Evolutionary conservation across 2,888 invertebrate genomes (phyloP), one percentile per base, ranked within the genome.

Genomic region (Dynastes tityus): DNA sequence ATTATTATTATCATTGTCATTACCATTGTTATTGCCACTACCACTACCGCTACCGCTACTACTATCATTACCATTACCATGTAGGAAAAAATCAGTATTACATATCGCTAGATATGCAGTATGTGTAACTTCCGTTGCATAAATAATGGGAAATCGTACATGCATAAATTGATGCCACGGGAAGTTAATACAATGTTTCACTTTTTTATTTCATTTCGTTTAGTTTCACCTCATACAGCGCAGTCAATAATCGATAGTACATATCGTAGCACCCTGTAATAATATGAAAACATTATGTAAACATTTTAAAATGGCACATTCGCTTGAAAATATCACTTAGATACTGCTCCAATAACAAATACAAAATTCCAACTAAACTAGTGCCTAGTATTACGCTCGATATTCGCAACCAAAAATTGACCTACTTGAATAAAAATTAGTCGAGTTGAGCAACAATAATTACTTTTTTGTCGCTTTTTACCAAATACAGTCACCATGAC

Each of bases 351-450:
- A 45, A 22, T 61, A 29, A 27, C 11, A 61, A 27, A 22, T 11
- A 27, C 2, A 61, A 61, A 61, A 61, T 22, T 27, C 2, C 1
- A 55, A 22, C 6, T n/a, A 55, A 16, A 55, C 16, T 8, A 22
- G 22, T 29, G 27, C 61, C 61, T 49, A 11, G 40, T 68, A 27
- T 49, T 6, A 27, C 40, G 27, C 32, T 45, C 58, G 58, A 61
- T 58, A 61, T 61, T 40, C 58, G 73, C n/a, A 61, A 22, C 27
- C 61, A 37, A 61, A 74, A 74, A 61, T 27, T 49, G 73, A 74
- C 73, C 73, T 45, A 74, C 61, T 74, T 74, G 73, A 74, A 49
- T 61, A 61, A 74, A 74, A 63, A 63, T 74, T 61, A 45, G 45
- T 11, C 68, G 63, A 9, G 29, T 68, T 51, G 29, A 51, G 51